phyloP scores from a whole-genome alignment of 2,888 invertebrate genomes.

The Hemistola chrysoprasaria region DNA sequence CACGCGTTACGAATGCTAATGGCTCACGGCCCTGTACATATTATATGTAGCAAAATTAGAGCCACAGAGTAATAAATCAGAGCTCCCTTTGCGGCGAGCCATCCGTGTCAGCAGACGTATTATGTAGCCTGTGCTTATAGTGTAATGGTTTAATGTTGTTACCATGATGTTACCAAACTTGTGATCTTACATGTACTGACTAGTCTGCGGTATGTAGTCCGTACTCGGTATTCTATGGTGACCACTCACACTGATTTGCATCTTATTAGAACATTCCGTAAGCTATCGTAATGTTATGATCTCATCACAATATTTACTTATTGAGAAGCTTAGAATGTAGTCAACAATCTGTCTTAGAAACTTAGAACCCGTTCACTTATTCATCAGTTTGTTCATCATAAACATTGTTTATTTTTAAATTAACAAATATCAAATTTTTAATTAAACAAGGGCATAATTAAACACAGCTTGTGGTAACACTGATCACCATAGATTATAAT shows the following conservation, averaged over 20 bases:
- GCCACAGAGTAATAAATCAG: constrained; percentile 50
- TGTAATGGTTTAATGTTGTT: constrained; percentile 23
- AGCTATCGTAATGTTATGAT: constrained; percentile 1
- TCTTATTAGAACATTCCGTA: constrained; percentile 3
- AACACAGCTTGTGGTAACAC: no score
- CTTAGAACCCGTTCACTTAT: no score
- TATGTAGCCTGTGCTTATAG: constrained; percentile 19
- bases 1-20: constrained; percentile 57
- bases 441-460: no score
- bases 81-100: constrained; percentile 55
- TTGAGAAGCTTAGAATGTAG: no score
- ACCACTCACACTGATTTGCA: constrained; percentile 2
- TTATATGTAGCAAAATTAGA: constrained; percentile 16
- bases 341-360: no score
- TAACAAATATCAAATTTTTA: no score
- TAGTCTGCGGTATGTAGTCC: constrained; percentile 3
- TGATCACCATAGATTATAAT: no score
- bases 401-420: no score
- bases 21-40: constrained; percentile 11
- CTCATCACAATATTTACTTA: not conserved
- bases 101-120: constrained; percentile 46
- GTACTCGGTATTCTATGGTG: not conserved
- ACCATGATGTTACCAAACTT: constrained; percentile 29
- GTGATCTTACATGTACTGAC: constrained; percentile 10
- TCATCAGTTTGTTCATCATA: no score